A percentile compares a stretch with the other conserved stretches of the same genome.
phyloP scores from a whole-genome alignment of 1,140 invertebrate species.

The Papilio machaon region DNA sequence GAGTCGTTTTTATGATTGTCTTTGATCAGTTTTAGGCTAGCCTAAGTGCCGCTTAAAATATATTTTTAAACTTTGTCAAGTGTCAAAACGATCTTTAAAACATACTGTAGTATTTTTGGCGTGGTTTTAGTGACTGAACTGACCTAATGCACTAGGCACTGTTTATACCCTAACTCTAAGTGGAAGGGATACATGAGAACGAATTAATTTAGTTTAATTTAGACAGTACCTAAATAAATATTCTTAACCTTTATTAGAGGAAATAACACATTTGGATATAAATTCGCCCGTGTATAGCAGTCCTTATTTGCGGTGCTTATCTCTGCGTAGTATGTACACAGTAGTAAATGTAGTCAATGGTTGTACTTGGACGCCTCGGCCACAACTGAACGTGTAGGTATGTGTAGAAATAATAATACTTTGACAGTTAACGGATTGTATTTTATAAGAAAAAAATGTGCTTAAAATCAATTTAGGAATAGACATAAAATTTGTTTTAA shows the following conservation, averaged over 20 bases:
- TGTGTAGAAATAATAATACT: not conserved
- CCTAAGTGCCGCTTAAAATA: not conserved
- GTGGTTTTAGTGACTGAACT: not conserved
- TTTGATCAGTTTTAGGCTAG: not conserved
- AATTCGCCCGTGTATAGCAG: not conserved
- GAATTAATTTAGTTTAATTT: too few species aligned
- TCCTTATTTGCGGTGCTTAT: slow-evolving; percentile 22
- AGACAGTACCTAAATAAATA: too few species aligned
- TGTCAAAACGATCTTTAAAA: too few species aligned
- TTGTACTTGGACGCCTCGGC: not conserved
- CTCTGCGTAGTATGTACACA: slow-evolving; percentile 2
- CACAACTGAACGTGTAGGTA: slow-evolving; percentile 17
- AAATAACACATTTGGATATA: not conserved
- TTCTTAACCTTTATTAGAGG: too few species aligned
- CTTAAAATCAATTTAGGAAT: not conserved
- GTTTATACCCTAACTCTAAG: too few species aligned
- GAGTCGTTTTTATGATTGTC: not conserved
- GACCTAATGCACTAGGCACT: not conserved
- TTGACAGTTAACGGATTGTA: not conserved
- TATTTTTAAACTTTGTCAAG: too few species aligned
- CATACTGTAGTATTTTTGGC: not conserved
- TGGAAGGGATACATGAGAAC: too few species aligned
- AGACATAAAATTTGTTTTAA: not conserved
- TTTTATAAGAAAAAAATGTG: slow-evolving; percentile 21
- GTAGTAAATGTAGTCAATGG: slow-evolving; percentile 19